A percentile compares a stretch with the other conserved stretches of the same genome.
These are phyloP conservation scores for Dyspetes luteomarginatus DNA, from an alignment of 2,888 invertebrate genomes.

Conservation along the genomic window DNA sequence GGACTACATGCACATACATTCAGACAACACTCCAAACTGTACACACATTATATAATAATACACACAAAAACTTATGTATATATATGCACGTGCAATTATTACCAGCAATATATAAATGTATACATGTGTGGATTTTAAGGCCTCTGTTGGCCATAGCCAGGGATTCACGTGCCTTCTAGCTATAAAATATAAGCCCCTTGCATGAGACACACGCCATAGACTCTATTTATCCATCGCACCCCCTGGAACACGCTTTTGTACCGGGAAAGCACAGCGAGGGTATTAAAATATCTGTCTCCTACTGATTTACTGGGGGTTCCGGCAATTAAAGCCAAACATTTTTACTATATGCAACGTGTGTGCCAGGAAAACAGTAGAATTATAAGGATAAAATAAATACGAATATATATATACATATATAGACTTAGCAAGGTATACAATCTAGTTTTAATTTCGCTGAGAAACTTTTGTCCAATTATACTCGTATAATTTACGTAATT, in stretches of 20 bases:
- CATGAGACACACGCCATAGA: constrained; percentile 43
- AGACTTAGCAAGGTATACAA: background rate
- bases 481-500: background rate
- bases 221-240: constrained; percentile 42
- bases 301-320: constrained; percentile 42
- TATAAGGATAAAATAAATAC: background rate
- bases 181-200: constrained; percentile 45
- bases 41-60: too few relatives aligned
- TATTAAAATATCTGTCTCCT: constrained; percentile 56
- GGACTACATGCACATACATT: constrained; percentile 18
- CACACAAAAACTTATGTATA: too few relatives aligned
- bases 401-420: background rate
- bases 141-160: background rate
- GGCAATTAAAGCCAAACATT: constrained; percentile 43
- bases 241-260: background rate
- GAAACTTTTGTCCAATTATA: background rate
- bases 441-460: background rate
- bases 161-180: constrained; percentile 38
- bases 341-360: background rate
- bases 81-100: background rate
- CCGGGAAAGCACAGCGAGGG: constrained; percentile 7
- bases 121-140: background rate
- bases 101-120: background rate
- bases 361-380: background rate
- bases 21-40: too few relatives aligned